Percentiles rank a stretch among this genome's conserved stretches.
Conservation (phyloP, 2,797 vertebrate species). For the Carcharodon carcharias region DNA sequence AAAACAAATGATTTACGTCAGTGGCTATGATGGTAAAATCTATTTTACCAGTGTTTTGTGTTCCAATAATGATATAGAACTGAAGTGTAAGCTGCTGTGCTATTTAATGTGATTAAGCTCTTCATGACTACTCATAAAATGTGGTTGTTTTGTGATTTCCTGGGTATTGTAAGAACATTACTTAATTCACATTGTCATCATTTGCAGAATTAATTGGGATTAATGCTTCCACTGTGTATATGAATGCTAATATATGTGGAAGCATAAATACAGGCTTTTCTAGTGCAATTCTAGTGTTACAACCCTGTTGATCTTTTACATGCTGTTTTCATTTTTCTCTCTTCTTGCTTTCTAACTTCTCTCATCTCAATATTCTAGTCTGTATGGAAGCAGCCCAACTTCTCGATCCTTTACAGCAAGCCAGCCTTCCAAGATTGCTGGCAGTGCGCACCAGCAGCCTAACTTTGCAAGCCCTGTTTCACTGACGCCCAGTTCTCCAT, state of each 20-base stretch:
- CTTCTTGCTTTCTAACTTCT: conserved; percentile 47
- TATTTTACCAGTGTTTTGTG: not conserved
- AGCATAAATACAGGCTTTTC: not conserved
- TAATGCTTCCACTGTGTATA: not conserved
- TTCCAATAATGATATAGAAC: not conserved
- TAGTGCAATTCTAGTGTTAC: not conserved
- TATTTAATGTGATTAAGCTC: not conserved
- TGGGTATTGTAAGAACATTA: not conserved
- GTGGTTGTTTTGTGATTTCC: not conserved
- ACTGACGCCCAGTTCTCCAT: conserved; percentile 55
- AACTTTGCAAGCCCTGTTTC: conserved; percentile 48
- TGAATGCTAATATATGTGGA: not conserved
- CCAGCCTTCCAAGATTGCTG: conserved; percentile 61
- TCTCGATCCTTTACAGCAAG: conserved; percentile 59
- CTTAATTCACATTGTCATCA: not conserved
- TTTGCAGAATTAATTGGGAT: not conserved
- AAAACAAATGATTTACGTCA: not conserved
- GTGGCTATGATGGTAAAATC: not conserved
- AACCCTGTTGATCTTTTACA: conserved; percentile 17
- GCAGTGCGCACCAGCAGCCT: conserved; percentile 57
- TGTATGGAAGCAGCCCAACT: conserved; percentile 88
- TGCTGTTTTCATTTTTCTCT: conserved; percentile 46
- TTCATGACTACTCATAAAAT: not conserved
- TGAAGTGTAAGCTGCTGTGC: not conserved
- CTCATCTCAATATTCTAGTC: conserved; percentile 70